phyloP scores from a whole-genome alignment of 2,113 vertebrate genomes.

The Oreochromis spilurus region DNA sequence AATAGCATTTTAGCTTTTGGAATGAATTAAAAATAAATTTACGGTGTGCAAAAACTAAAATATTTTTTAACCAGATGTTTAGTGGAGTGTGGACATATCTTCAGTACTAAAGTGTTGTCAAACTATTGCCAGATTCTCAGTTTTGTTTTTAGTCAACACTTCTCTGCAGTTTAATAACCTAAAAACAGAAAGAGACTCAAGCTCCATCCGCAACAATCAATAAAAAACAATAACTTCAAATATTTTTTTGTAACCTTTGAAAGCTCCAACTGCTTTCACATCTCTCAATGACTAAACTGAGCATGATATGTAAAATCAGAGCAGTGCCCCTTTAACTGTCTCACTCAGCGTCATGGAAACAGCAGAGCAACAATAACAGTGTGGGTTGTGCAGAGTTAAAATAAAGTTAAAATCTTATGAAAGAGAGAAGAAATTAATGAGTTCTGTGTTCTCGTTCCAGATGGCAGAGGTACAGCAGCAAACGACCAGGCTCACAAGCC shows the following conservation, averaged over 20 bases:
- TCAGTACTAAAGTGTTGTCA: neutral
- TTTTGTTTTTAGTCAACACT: neutral
- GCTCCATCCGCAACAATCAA: neutral
- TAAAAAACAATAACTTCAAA: neutral
- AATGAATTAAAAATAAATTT: neutral
- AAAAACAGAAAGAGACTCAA: neutral
- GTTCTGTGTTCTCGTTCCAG: neutral
- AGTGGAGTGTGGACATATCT: neutral
- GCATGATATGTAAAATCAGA: neutral
- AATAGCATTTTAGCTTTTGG: neutral
- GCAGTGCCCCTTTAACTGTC: neutral
- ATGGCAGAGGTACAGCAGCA: neutral
- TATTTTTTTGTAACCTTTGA: neutral
- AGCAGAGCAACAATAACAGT: neutral
- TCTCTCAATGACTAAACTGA: neutral
- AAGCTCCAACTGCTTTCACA: neutral
- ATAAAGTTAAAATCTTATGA: conserved; percentile 1
- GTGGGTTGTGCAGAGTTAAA: neutral
- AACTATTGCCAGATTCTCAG: neutral
- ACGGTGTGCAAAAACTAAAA: neutral
- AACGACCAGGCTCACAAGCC: neutral
- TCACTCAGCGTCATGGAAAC: conserved; percentile 21
- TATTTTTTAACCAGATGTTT: neutral
- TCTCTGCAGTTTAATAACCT: neutral
- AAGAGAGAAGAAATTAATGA: neutral